Conservation (phyloP, 2,888 invertebrate species). For the Crocallis elinguaria region DNA sequence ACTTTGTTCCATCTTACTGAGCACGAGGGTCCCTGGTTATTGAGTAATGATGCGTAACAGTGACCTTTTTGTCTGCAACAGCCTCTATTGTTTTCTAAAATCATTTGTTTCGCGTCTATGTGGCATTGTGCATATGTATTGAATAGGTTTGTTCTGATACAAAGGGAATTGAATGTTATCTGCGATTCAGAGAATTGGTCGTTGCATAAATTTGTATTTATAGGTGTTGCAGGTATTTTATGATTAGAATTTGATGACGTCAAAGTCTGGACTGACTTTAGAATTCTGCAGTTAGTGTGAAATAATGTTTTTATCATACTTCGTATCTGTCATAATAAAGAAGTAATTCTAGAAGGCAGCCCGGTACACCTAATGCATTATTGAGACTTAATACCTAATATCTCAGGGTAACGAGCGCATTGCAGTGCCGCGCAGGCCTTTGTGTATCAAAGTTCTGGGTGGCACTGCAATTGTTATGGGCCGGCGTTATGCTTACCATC, state of each 20-base stretch:
- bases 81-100: conserved; percentile 56
- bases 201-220: background rate
- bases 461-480: too few species aligned
- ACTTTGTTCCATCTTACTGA: conserved; percentile 48
- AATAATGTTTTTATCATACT: too few species aligned
- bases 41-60: conserved; percentile 68
- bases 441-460: too few species aligned
- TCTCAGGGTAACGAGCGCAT: too few species aligned
- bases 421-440: too few species aligned
- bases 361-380: too few species aligned
- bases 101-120: conserved; percentile 46
- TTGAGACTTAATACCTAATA: too few species aligned
- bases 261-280: background rate
- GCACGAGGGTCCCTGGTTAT: conserved; percentile 47
- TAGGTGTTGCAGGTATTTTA: background rate
- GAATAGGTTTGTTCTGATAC: conserved; percentile 17
- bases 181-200: conserved; percentile 1
- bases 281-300: too few species aligned
- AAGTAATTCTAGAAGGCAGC: too few species aligned
- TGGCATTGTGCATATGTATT: conserved; percentile 28
- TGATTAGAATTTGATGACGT: background rate
- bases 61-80: conserved; percentile 59
- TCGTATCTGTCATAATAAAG: too few species aligned
- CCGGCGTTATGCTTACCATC: too few species aligned
- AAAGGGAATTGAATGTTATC: conserved; percentile 14